Percentiles rank a stretch among this genome's conserved stretches.
phyloP scores from a whole-genome alignment of 2,113 vertebrate genomes.

The Bufo bufo region DNA sequence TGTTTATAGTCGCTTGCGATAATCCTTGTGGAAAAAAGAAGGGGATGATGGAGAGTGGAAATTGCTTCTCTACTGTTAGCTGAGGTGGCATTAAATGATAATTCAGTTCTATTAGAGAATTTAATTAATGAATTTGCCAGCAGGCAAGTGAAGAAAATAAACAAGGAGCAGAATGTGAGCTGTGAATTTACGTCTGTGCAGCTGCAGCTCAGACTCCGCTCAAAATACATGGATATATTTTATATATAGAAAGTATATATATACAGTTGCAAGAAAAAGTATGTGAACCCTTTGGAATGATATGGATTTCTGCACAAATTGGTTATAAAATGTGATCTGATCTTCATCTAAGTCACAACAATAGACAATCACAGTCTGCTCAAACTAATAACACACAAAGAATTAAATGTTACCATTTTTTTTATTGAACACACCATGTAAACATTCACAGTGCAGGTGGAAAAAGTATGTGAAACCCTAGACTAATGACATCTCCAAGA shows the following conservation, averaged over 20 bases:
- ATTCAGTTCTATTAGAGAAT: slow-evolving; percentile 37
- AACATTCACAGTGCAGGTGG: too few relatives aligned
- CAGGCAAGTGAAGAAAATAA: slow-evolving; percentile 20
- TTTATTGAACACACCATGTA: too few relatives aligned
- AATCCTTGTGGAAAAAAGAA: background rate
- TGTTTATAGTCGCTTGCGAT: background rate
- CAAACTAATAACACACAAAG: too few relatives aligned
- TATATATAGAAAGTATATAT: background rate
- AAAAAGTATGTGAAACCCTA: too few relatives aligned
- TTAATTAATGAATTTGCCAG: slow-evolving; percentile 24
- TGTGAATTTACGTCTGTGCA: background rate
- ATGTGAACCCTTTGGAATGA: too few relatives aligned
- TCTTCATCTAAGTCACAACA: too few relatives aligned
- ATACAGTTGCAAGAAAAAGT: too few relatives aligned
- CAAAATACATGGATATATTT: background rate
- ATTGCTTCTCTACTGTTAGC: slow-evolving; percentile 11
- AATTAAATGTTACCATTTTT: too few relatives aligned
- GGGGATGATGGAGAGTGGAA: background rate
- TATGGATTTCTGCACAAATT: too few relatives aligned
- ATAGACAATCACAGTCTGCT: too few relatives aligned
- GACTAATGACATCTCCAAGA: too few relatives aligned
- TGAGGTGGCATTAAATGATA: slow-evolving; percentile 15
- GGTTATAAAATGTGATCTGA: too few relatives aligned
- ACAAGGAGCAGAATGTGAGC: slow-evolving; percentile 31
- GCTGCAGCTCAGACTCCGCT: background rate